Evolutionary conservation across 2,888 invertebrate genomes (phyloP).

Genomic region (Sinohyriopsis cumingii): DNA sequence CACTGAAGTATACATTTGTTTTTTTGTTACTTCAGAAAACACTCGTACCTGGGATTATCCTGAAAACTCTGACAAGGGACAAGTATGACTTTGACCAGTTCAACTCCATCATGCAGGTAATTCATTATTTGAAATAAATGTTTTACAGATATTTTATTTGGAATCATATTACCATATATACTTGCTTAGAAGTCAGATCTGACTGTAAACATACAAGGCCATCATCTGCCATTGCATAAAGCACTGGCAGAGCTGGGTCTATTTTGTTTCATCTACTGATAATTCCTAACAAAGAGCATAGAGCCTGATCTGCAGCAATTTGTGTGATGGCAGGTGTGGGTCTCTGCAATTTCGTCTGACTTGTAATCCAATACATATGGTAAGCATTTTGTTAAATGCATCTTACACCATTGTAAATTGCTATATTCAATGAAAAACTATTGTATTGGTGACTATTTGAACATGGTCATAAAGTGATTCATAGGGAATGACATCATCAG

Average conservation of each 20-base stretch:
- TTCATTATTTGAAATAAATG: constrained; percentile 3
- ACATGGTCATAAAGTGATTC: too few relatives aligned
- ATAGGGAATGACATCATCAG: too few relatives aligned
- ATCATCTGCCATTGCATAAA: not conserved
- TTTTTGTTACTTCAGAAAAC: constrained; percentile 44
- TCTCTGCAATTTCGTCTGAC: too few relatives aligned
- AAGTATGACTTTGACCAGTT: constrained; percentile 55
- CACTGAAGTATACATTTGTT: not conserved
- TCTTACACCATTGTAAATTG: too few relatives aligned
- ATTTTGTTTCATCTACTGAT: too few relatives aligned
- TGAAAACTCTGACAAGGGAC: constrained; percentile 36
- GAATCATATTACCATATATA: not conserved
- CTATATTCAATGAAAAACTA: too few relatives aligned
- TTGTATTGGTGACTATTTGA: too few relatives aligned
- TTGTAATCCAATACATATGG: too few relatives aligned
- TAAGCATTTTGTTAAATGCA: too few relatives aligned
- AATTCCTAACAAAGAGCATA: too few relatives aligned
- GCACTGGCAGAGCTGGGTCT: not conserved
- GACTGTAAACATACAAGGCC: not conserved
- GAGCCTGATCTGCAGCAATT: too few relatives aligned
- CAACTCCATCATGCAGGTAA: constrained; percentile 56
- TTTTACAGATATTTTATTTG: not conserved
- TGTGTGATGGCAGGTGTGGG: too few relatives aligned
- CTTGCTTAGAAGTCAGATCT: not conserved
- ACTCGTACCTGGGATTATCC: constrained; percentile 52